A percentile compares a stretch with the other conserved stretches of the same genome.
Evolutionary conservation across 2,888 invertebrate species (phyloP).

Genomic region (Drosophila nigricruria): DNA sequence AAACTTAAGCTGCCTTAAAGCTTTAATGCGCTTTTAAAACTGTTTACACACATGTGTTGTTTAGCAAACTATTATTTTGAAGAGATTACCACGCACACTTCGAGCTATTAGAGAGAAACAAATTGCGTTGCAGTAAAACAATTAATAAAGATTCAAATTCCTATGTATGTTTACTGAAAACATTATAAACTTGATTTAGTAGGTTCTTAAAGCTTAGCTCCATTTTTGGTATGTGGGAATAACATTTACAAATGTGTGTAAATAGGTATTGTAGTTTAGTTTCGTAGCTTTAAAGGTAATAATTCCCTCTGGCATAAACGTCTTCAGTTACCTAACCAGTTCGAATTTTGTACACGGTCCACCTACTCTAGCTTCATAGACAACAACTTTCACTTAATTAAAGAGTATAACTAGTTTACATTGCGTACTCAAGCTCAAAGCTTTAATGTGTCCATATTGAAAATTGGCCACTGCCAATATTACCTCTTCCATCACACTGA

Average conservation of each 20-base stretch:
- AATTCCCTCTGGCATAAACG: no score
- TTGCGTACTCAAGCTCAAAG: background rate
- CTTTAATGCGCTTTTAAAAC: conserved; percentile 4
- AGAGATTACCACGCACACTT: background rate
- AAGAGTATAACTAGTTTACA: background rate
- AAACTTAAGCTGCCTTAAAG: conserved; percentile 8
- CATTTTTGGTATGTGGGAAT: background rate
- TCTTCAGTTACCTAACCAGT: no score
- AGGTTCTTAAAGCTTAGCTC: background rate
- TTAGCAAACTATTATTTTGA: background rate
- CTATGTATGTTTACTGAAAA: background rate
- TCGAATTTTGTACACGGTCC: no score
- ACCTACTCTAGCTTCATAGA: no score
- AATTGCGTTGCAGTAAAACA: background rate
- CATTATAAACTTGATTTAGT: background rate
- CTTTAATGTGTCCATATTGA: background rate
- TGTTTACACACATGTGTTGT: conserved; percentile 3
- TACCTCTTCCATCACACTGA: background rate
- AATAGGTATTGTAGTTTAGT: background rate
- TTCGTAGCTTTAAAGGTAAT: no score
- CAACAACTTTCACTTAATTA: background rate
- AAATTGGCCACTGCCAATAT: background rate
- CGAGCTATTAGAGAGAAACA: background rate
- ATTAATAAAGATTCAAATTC: conserved; percentile 2
- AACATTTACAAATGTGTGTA: background rate